Base-by-base conservation (phyloP, 1,140 invertebrate species). In the Pseudomyrmex pallidus region DNA sequence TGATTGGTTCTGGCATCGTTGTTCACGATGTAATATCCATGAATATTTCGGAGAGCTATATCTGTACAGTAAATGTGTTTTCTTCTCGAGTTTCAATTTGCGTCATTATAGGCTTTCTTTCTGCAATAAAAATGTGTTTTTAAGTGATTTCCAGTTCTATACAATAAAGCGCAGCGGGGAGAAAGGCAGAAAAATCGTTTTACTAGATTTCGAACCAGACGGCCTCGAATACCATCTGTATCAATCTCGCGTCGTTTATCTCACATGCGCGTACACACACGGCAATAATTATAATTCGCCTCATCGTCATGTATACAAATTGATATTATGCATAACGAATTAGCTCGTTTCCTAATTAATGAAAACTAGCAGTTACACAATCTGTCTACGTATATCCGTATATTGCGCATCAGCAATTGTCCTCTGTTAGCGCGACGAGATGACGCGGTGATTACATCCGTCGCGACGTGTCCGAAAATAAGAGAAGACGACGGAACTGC, bases 271-370 rank as follows among this genome's bases (percentile, higher is more conserved):
- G 20, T 68, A 52, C 17, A 15, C n/a, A 25, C 66, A 68, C 9
- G 46, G 12, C 25, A 68, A 68, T 68, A 68, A 64, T 44, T 15
- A 64, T 64, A 44, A 66, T 68, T 22, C 4, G 46, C 13, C 17
- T 13, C 12, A 9, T 22, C 48, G 66, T 66, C 48, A 9, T 68
- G 48, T 68, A 52, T 68, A 68, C 44, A 52, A 52, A 68, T 68
- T 52, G 17, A 68, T 52, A 57, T 20, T n/a, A 57, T 44, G 25
- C 67, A 44, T 22, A 22, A 13, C 44, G 9, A 46, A 74, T 48
- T 44, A 48, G 9, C 12, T 54, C 61, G 9, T 61, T 22, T 46
- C 13, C 13, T 48, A 61, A 74, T 48, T 48, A 61, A 48, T n/a
- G 3, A 74, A 61, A 74, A 15, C 17, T 46, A 48, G 10, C 4